Percentiles rank a stretch among this genome's conserved stretches.
Conservation (phyloP, 2,797 vertebrate genomes). For the Gila robusta region DNA sequence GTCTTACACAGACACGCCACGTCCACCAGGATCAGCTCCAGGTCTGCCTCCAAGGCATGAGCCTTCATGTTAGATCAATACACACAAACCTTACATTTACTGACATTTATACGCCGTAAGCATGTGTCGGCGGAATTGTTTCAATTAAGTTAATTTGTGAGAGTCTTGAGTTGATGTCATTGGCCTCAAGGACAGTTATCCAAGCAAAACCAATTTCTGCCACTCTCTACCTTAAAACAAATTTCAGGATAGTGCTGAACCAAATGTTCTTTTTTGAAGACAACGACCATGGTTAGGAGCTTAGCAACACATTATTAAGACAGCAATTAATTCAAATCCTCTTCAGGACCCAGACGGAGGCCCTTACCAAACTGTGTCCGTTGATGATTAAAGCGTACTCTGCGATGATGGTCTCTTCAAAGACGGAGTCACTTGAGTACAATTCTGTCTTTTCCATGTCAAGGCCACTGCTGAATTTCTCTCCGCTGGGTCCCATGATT, state of each 20-base stretch:
- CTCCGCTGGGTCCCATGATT: slow-evolving; percentile 72
- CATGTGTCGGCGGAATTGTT: not conserved
- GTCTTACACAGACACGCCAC: slow-evolving; percentile 84
- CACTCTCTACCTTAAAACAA: not conserved
- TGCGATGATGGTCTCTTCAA: slow-evolving; percentile 77
- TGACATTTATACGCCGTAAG: not conserved
- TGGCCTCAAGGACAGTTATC: not conserved
- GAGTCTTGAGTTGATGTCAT: not conserved
- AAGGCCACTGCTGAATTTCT: slow-evolving; percentile 63
- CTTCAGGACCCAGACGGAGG: not conserved
- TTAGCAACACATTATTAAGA: slow-evolving; percentile 25
- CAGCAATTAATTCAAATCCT: slow-evolving; percentile 1
- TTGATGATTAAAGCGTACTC: slow-evolving; percentile 85
- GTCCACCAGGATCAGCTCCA: slow-evolving; percentile 82
- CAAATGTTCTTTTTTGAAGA: not conserved
- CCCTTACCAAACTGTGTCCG: slow-evolving; percentile 83
- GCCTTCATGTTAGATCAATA: slow-evolving; percentile 67
- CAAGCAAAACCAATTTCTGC: slow-evolving; percentile 2
- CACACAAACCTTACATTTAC: not conserved
- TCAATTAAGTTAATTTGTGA: not conserved
- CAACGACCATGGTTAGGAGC: not conserved
- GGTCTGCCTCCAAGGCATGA: slow-evolving; percentile 79
- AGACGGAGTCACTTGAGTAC: slow-evolving; percentile 71
- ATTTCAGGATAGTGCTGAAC: not conserved
- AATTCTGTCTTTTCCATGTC: slow-evolving; percentile 70